Base-by-base conservation (phyloP, 2,113 vertebrate genomes). In the Erpornis zantholeuca region DNA sequence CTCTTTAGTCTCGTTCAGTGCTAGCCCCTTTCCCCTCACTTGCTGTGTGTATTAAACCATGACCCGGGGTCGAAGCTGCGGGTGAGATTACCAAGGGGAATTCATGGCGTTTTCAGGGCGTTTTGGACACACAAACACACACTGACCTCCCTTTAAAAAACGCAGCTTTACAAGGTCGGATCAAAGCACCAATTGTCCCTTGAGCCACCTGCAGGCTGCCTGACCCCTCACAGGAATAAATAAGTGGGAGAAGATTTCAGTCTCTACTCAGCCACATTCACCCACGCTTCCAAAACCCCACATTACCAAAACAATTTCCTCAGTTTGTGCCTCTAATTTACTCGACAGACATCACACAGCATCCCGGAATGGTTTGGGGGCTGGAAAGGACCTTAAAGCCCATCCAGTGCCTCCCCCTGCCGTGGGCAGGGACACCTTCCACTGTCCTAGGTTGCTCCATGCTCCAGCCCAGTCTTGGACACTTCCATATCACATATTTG, bases 391-490 rank as follows among this genome's bases (percentile, higher is more conserved):
- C 27, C 15, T 16, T 4, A 23, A 9, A 72, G 18, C 22, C 2
- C 68, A 36, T 7, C 12, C 65, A n/a, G 16, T 35, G 2, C 13
- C n/a, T 47, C 10, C 8, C 36, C 33, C 33, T 68, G 53, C 44
- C 56, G 20, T 9, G 20, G 56, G 20, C 29, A 47, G 40, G 40
- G 25, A 49, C 65, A 35, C 29, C 9, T 71, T 0, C 66, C 50
- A 12, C 50, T 12, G 2, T 0, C 25, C 35, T 66, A 44, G 22
- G 9, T 1, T 33, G 10, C 12, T 73, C 36, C 31, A 56, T 35
- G 13, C 4, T 35, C 49, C 68, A 81, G 0, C 36, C 50, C 35
- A 29, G 16, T 29, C 57, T 21, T 3, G n/a, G 20, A 6, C 40
- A 28, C 10, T 44, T 33, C 44, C 27, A 42, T 23, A 27, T 31